These are phyloP conservation scores for Microplitis mediator DNA, from an alignment of 1,140 invertebrate species.

Conservation along the genomic window DNA sequence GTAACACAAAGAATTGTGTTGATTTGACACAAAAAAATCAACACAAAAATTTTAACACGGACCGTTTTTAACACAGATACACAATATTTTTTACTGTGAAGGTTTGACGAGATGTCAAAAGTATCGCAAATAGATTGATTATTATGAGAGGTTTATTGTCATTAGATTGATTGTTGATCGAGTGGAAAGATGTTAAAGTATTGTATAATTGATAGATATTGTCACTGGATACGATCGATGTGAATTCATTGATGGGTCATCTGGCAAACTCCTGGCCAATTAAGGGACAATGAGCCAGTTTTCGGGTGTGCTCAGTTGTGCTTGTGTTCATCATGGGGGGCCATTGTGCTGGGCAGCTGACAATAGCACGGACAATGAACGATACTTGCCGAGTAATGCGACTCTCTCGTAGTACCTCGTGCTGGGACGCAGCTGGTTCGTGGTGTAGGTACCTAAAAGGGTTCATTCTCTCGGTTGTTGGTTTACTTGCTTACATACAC, in stretches of 20 bases:
- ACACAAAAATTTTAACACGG: too few relatives aligned
- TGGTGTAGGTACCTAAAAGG: slow-evolving; percentile 13
- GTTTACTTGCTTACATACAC: not conserved
- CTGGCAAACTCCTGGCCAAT: slow-evolving; percentile 21
- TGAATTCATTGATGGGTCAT: slow-evolving; percentile 20
- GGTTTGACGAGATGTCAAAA: too few relatives aligned
- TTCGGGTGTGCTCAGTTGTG: slow-evolving; percentile 15
- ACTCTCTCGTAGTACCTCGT: slow-evolving; percentile 1
- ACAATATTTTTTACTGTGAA: too few relatives aligned
- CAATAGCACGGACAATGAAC: slow-evolving; percentile 20
- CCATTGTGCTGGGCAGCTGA: slow-evolving; percentile 21
- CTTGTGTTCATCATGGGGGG: slow-evolving; percentile 20
- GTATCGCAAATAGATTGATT: too few relatives aligned
- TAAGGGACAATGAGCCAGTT: slow-evolving; percentile 25
- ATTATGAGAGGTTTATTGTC: too few relatives aligned
- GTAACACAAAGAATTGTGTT: too few relatives aligned
- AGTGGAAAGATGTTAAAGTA: not conserved
- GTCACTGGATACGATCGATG: slow-evolving; percentile 1
- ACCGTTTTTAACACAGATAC: too few relatives aligned
- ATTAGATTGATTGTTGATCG: not conserved
- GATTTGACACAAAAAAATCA: too few relatives aligned
- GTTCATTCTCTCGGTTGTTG: slow-evolving; percentile 3
- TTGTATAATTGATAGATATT: too few relatives aligned
- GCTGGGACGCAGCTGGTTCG: slow-evolving; percentile 12
- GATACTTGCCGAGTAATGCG: slow-evolving; percentile 21